Evolutionary conservation across 2,113 vertebrate species (phyloP), one percentile per base, ranked within the genome.

Genomic region (Cranoglanis bouderius): DNA sequence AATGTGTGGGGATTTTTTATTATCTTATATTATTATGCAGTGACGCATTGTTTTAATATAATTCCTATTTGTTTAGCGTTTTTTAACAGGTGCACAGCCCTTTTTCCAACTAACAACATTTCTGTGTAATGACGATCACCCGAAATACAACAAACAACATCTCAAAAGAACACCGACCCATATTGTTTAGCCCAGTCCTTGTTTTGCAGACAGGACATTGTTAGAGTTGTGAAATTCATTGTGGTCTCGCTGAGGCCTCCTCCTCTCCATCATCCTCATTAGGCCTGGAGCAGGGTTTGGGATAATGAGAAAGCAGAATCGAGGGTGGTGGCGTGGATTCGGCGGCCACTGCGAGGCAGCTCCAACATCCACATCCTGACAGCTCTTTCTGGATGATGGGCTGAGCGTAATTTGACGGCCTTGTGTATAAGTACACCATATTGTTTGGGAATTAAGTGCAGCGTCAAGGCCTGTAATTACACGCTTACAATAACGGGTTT

Each of bases 381-480:
- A 87, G 88, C 85, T 89, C 89, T 85, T 89, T 88, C 84, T 89
- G 86, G 90, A 87, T 83, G 90, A 93, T 93, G 92, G 93, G 93
- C 93, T 90, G 91, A 94, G 92, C 93, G 92, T 93, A 94, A 94
- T 95, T 94, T 92, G 92, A 93, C 93, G 93, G 93, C 92, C 92
- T 94, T 92, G 92, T 94, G 92, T 94, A 94, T 95, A 94, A 95
- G 93, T 93, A 94, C 91, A 94, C 95, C 94, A 94, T 94, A 96
- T 96, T 96, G 95, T 96, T 96, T 96, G 93, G 94, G 94, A 96
- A 96, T 96, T 96, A 96, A 96, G 94, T 94, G 91, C 94, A 93
- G 93, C 90, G 84, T 94, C 94, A 89, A 92, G 93, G 94, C 92
- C 94, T 96, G 92, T 96, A 95, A 96, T 96, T 96, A 96, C 93